Evolutionary conservation across 2,888 invertebrate genomes (phyloP).

Genomic region (Pollenia amentaria): DNA sequence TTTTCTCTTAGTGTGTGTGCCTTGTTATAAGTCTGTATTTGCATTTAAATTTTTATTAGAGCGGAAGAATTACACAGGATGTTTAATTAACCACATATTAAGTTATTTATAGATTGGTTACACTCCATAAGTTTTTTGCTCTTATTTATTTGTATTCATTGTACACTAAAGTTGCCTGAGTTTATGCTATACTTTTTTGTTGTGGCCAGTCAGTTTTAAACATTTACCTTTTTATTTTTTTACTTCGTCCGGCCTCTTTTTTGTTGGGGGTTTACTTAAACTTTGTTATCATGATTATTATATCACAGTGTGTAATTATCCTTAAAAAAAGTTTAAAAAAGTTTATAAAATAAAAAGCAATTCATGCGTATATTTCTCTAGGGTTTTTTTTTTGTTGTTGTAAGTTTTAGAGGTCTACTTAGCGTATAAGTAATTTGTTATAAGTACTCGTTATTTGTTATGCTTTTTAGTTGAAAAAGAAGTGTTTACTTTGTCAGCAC

Average conservation of each 20-base stretch:
- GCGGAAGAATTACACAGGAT: slow-evolving; percentile 57
- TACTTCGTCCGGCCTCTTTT: not conserved
- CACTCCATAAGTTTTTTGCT: not conserved
- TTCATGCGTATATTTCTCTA: not conserved
- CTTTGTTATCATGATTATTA: slow-evolving; percentile 38
- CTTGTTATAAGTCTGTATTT: not conserved
- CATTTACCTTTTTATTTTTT: not conserved
- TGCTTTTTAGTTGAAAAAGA: too few relatives aligned
- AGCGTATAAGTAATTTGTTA: not conserved
- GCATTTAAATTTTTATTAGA: slow-evolving; percentile 50
- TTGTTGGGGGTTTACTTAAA: not conserved
- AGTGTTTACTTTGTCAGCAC: too few relatives aligned
- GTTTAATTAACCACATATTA: slow-evolving; percentile 34
- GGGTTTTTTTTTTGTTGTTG: not conserved
- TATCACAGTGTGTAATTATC: slow-evolving; percentile 53
- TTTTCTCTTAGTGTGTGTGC: slow-evolving; percentile 1
- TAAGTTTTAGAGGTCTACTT: not conserved
- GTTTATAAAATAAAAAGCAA: not conserved
- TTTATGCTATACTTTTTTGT: not conserved
- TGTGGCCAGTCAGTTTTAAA: not conserved
- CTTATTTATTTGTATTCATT: not conserved
- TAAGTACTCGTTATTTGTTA: not conserved
- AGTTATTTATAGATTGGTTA: slow-evolving; percentile 54
- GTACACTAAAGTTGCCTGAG: not conserved
- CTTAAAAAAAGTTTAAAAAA: slow-evolving; percentile 9